A percentile compares a stretch with the other conserved stretches of the same genome.
These are phyloP conservation scores for Rhamphomyia laevipes DNA, from an alignment of 2,888 invertebrate genomes.

Conservation along the genomic window DNA sequence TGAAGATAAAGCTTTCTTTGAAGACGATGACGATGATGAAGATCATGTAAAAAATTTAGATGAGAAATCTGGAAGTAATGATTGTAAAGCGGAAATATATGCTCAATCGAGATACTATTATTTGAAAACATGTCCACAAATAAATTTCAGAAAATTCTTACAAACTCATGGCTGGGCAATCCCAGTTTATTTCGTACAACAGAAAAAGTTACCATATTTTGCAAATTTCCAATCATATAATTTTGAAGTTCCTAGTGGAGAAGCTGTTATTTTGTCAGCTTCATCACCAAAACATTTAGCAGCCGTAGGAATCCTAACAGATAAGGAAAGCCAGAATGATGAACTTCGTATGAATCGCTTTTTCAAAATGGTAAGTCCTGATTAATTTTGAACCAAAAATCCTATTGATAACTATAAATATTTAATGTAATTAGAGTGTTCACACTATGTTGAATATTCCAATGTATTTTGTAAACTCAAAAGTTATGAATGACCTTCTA, in stretches of 20 bases:
- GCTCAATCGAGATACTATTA: constrained; percentile 30
- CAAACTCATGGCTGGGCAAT: constrained; percentile 27
- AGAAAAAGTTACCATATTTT: constrained; percentile 28
- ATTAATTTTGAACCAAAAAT: neutral
- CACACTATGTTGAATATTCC: constrained; percentile 61
- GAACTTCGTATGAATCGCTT: constrained; percentile 12
- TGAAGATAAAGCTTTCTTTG: neutral
- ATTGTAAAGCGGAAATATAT: constrained; percentile 31
- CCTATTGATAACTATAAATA: neutral
- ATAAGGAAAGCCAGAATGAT: neutral
- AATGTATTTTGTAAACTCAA: constrained; percentile 54
- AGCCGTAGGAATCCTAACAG: constrained; percentile 24
- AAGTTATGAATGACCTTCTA: constrained; percentile 57
- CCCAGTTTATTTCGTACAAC: constrained; percentile 25
- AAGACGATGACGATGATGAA: constrained; percentile 17
- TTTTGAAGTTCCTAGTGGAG: constrained; percentile 31
- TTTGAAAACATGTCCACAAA: constrained; percentile 32
- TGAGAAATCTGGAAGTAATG: constrained; percentile 16
- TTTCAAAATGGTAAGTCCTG: constrained; percentile 10
- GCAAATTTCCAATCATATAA: constrained; percentile 31
- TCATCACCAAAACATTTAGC: constrained; percentile 29
- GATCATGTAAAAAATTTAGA: constrained; percentile 9
- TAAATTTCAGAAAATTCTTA: constrained; percentile 30
- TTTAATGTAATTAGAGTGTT: constrained; percentile 48
- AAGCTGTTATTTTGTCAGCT: constrained; percentile 30